Evolutionary conservation across 1,140 invertebrate genomes (phyloP), one percentile per base, ranked within the genome.

Genomic region (Macrostomum lignano): DNA sequence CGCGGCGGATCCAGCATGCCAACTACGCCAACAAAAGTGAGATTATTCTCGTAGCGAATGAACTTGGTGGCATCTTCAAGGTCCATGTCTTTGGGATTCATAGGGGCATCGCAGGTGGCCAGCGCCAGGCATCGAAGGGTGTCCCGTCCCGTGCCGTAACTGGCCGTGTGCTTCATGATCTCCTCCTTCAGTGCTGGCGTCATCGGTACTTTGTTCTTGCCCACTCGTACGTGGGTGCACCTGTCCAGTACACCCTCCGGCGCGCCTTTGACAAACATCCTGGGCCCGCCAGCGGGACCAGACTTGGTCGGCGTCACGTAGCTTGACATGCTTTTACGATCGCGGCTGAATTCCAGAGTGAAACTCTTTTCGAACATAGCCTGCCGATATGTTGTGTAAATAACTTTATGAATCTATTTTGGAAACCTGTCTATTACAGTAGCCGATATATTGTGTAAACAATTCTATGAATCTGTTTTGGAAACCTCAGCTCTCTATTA

Each of bases 1-100:
- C 91, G 71, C 35, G 91, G 91, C 24, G 91, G 91, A 62, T 98
- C 91, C 63, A 98, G 71, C 91, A 98, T 98, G 48, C 91, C 91
- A 41, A 94, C 84, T 39, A 96, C 81, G 54, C 91, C 91, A 46
- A 98, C 70, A 54, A 98, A 98, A 4, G 88, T 96, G 38, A 94
- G 73, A 53, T 93, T 84, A 17, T 57, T 58, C 57, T 96, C 91
- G 64, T 96, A 96, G 25, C 76, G 73, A 59, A 74, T 73, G 70
- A 98, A 98, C 60, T 94, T 91, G 47, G 64, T 71, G 0, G 84
- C 75, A 45, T 99, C 86, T 38, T 72, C 78, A 28, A 98, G 67
- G 51, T 96, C 84, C 86, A 99, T 96, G 39, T 88, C 75, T 20
- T 52, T 55, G 22, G 43, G 44, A 17, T 74, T 33, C 46, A 75